Base-by-base conservation (phyloP, 2,888 invertebrate species). In the Tenthredo scrophulariae region DNA sequence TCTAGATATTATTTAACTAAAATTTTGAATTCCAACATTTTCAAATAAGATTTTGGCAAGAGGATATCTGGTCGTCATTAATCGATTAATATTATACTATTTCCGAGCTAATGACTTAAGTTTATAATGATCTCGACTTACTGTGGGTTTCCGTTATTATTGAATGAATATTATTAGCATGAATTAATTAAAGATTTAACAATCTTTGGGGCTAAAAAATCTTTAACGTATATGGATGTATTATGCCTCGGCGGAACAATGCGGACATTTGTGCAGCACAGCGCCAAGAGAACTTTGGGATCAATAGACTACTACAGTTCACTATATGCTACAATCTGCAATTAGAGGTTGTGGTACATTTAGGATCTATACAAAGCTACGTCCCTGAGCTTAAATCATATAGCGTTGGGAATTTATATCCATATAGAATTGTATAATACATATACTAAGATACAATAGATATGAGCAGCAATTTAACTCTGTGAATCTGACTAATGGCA, bases 241-340 rank as follows among this genome's bases (percentile, higher is more conserved):
- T n/a, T 74, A 74, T 74, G 15, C 7, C 43, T 74, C 29, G 72
- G 22, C 22, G 43, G 72, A 74, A 74, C 90, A 90, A 90, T 91
- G 90, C 90, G 88, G 90, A 90, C 90, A 90, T 91, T 90, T 89
- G 89, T 89, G 89, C 87, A 88, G 88, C 87, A 87, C 88, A 86
- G 86, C 87, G 87, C 86, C 87, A 87, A 87, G 67, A 65, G 83
- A 87, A 84, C 88, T 86, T 86, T 86, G 88, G 88, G 90, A 91
- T 92, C 92, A 91, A 91, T 91, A 91, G 91, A 90, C 91, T 87
- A 86, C 88, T 89, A 88, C 87, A n/a, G 50, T 62, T 62, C 80
- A 80, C 80, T 62, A 37, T 62, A 77, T 29, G 54, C 77, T 29
- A 29, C 50, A 50, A 50, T 54, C 77, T n/a, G 54, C 77, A 54